Base-by-base conservation (phyloP, 2,113 vertebrate species). In the Arvicanthis niloticus region DNA sequence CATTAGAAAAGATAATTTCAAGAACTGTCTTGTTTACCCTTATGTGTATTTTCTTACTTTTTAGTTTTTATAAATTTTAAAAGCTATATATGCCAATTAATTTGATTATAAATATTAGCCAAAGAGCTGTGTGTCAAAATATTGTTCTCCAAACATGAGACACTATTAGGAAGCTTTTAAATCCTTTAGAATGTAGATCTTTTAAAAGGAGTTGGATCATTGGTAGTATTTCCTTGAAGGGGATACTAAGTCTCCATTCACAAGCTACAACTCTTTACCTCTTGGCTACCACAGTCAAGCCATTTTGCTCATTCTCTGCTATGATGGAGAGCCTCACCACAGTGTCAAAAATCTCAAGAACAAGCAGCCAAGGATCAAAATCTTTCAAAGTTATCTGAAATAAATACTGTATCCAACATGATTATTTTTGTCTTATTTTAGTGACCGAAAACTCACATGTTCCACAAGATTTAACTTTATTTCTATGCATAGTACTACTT, bases 181-280 rank as follows among this genome's bases (percentile, higher is more conserved):
- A 22, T 22, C 1, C 0, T 90, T 24, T 42, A 84, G 8, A 4
- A 37, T 3, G 0, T 26, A 13, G 7, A 19, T 24, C 6, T 24
- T 11, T 26, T 29, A 29, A 9, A 84, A 75, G 58, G 17, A 67
- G 13, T 75, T 24, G 31, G 7, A 22, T 84, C 13, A 19, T 3
- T 42, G 13, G 53, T 22, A 12, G 13, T 10, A 2, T 8, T n/a
- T 0, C 3, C 42, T 29, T 17, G 29, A 42, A 40, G 1, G 13
- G 2, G 3, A 76, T 5, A 12, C 29, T 29, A n/a, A 72, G 13
- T 13, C 0, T 2, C 1, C 1, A 2, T 5, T 7, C 8, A 0
- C 22, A 19, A 4, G 40, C 10, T 65, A 75, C 10, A n/a, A 24
- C 34, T 34, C 11, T 24, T 72, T 88, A n/a, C 26, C 11, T 42